phyloP scores from a whole-genome alignment of 2,797 vertebrate genomes.

The Lepilemur ruficaudatus region DNA sequence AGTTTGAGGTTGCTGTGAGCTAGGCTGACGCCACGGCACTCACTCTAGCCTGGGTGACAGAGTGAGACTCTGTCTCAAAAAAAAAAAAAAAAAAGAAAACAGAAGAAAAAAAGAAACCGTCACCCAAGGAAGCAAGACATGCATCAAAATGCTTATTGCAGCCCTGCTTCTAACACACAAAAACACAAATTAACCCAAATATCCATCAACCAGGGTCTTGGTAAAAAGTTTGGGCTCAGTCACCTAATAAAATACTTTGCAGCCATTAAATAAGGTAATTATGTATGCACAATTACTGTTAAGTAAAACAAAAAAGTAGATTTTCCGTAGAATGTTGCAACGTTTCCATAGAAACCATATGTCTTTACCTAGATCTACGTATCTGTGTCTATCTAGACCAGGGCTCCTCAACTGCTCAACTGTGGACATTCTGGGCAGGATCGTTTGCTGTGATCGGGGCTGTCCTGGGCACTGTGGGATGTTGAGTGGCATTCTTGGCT shows the following conservation, averaged over 20 bases:
- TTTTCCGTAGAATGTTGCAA: not conserved
- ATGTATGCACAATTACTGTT: not conserved
- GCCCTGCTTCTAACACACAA: not conserved
- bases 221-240: not conserved
- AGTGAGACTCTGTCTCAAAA: too few species aligned
- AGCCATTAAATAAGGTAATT: not conserved
- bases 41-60: too few species aligned
- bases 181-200: not conserved
- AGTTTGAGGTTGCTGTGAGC: too few species aligned
- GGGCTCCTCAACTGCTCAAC: accelerated
- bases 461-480: accelerated
- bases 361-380: accelerated
- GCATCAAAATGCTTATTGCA: not conserved
- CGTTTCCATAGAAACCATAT: not conserved
- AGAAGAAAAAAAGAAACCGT: not conserved
- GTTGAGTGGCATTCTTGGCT: not conserved
- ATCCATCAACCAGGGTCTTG: not conserved
- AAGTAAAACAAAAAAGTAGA: not conserved
- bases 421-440: accelerated
- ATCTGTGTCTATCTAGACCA: not conserved
- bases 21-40: too few species aligned
- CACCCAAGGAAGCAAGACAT: not conserved
- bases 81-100: too few species aligned
- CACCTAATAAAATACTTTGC: not conserved
- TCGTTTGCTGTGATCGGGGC: not conserved